Evolutionary conservation across 2,888 invertebrate species (phyloP).

Genomic region (Suillia variegata): DNA sequence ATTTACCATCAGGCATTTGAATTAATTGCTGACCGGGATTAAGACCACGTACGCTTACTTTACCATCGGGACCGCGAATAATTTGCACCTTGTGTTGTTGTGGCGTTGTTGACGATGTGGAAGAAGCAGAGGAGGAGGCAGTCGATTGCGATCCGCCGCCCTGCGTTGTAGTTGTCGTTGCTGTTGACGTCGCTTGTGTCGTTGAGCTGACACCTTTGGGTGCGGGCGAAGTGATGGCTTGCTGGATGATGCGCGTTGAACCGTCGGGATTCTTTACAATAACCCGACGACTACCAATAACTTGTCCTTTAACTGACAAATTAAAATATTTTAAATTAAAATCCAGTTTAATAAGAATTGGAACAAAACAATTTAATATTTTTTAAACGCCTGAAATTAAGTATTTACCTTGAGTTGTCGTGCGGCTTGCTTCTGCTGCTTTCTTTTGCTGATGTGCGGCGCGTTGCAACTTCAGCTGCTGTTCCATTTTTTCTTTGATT

Average conservation of each 20-base stretch:
- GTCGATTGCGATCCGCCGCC: constrained; percentile 10
- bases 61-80: constrained; percentile 86
- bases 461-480: constrained; percentile 84
- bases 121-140: constrained; percentile 66
- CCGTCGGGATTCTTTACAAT: constrained; percentile 66
- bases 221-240: constrained; percentile 66
- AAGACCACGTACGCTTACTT: constrained; percentile 88
- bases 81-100: constrained; percentile 84
- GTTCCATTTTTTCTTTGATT: constrained; percentile 89
- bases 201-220: constrained; percentile 61
- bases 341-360: no score
- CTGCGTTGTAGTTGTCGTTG: constrained; percentile 47
- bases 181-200: constrained; percentile 68
- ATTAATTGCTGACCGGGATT: constrained; percentile 91
- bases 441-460: constrained; percentile 89
- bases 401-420: constrained; percentile 47
- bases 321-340: neutral
- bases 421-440: constrained; percentile 70
- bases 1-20: constrained; percentile 90
- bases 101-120: constrained; percentile 70
- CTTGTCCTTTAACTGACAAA: constrained; percentile 46
- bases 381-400: no score
- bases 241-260: constrained; percentile 70
- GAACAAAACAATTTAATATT: neutral
- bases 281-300: constrained; percentile 57